Evolutionary conservation across 2,113 vertebrate genomes (phyloP).

Genomic region (Hemiprocne comata): DNA sequence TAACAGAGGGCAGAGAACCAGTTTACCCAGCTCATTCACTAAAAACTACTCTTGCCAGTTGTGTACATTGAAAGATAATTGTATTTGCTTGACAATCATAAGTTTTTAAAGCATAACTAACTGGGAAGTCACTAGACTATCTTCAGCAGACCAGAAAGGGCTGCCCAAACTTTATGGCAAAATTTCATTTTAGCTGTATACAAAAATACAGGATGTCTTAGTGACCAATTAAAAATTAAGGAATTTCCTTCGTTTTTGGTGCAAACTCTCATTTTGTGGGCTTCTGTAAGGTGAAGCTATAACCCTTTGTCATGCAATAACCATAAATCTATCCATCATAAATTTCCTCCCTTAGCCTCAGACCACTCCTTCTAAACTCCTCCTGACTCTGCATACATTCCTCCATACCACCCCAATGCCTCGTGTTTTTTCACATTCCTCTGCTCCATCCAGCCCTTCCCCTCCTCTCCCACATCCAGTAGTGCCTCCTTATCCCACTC

Average conservation of each 20-base stretch:
- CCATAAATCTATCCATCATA: background rate
- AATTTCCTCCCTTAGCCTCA: background rate
- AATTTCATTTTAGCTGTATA: background rate
- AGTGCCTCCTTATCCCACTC: background rate
- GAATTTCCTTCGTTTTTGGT: background rate
- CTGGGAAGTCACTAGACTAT: background rate
- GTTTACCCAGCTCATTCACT: background rate
- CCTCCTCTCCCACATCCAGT: accelerated
- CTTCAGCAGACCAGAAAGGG: background rate
- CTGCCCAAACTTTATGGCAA: background rate
- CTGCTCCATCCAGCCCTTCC: background rate
- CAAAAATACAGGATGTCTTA: background rate
- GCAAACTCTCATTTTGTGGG: background rate
- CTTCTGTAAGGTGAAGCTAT: background rate
- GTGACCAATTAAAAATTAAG: background rate
- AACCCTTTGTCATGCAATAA: background rate
- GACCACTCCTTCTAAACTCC: background rate
- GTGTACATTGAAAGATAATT: background rate
- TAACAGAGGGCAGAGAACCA: background rate
- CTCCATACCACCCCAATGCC: background rate
- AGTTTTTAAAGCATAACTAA: background rate
- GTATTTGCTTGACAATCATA: background rate
- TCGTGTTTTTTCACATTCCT: background rate
- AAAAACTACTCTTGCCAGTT: background rate
- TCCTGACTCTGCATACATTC: background rate